phyloP scores from a whole-genome alignment of 2,797 vertebrate species.

The Argentina silus region DNA sequence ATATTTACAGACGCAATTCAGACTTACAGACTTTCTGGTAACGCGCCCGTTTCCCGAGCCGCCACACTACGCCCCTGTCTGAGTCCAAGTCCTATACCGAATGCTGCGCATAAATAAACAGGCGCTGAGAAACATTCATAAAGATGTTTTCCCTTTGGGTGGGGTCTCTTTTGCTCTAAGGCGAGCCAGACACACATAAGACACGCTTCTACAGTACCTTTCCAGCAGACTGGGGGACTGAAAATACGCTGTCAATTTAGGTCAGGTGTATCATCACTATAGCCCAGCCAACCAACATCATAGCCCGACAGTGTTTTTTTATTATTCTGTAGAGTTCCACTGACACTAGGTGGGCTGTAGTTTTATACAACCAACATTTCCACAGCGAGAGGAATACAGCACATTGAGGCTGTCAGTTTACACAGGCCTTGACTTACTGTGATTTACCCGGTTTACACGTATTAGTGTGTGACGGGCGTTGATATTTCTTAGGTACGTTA shows the following conservation, averaged over 20 bases:
- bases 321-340: neutral
- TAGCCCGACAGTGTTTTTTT: constrained; percentile 5
- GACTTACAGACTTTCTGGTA: neutral
- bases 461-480: too few relatives aligned
- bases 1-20: constrained; percentile 13
- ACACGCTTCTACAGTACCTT: constrained; percentile 14
- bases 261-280: constrained; percentile 23
- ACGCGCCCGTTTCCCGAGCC: neutral
- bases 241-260: constrained; percentile 23
- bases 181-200: constrained; percentile 19
- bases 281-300: neutral
- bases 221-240: constrained; percentile 13
- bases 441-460: too few relatives aligned
- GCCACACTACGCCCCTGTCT: neutral
- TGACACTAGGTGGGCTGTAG: neutral
- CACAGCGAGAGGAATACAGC: neutral
- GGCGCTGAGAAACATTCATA: constrained; percentile 22
- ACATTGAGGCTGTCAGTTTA: neutral
- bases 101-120: constrained; percentile 23
- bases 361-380: neutral
- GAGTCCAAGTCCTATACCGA: constrained; percentile 19
- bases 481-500: too few relatives aligned
- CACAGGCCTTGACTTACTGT: too few relatives aligned
- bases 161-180: neutral
- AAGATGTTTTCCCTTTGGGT: constrained; percentile 18